Evolutionary conservation across 2,797 vertebrate genomes (phyloP).

Genomic region (Gambusia yucatana): DNA sequence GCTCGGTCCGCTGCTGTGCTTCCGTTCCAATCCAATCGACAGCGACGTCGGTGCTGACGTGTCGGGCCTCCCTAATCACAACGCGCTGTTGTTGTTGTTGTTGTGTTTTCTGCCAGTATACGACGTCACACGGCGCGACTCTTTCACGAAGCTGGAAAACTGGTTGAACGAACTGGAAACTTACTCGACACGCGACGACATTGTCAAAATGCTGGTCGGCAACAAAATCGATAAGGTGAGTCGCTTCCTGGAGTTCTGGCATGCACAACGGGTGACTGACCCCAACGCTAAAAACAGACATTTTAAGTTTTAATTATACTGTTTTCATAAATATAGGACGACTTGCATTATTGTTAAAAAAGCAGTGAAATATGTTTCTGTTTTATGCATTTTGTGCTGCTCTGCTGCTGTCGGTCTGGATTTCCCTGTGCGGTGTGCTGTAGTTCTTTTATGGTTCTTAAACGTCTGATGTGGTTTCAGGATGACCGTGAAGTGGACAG

Average conservation of each 20-base stretch:
- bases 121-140: constrained; percentile 95
- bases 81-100: no score
- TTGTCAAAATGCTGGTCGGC: constrained; percentile 99
- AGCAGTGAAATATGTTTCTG: neutral
- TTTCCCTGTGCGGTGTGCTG: neutral
- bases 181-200: constrained; percentile 96
- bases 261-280: neutral
- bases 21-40: neutral
- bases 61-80: neutral
- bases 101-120: constrained; percentile 83
- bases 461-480: constrained; percentile 70
- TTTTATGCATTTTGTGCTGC: neutral
- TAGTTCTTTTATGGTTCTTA: neutral
- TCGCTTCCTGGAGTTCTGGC: neutral
- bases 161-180: constrained; percentile 99
- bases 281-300: neutral
- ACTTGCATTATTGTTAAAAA: neutral
- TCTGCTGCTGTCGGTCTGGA: neutral
- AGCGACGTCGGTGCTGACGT: neutral
- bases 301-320: neutral
- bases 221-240: constrained; percentile 99
- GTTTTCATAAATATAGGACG: neutral
- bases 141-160: constrained; percentile 94
- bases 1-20: neutral
- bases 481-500: constrained; percentile 95